These are phyloP conservation scores for Dallia pectoralis DNA, from an alignment of 2,797 vertebrate species.

Conservation along the genomic window DNA sequence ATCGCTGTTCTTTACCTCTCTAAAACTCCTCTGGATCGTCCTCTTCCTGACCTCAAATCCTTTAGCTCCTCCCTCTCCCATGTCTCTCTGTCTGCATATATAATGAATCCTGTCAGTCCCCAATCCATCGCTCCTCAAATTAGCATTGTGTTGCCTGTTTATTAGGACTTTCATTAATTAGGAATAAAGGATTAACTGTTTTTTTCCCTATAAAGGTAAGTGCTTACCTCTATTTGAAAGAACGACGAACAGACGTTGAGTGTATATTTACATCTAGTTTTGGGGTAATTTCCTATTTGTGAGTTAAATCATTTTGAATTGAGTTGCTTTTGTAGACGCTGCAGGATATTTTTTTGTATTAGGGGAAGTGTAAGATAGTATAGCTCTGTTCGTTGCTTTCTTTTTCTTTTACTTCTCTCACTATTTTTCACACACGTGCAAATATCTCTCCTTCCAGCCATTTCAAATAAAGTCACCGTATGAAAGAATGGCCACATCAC, in stretches of 20 bases:
- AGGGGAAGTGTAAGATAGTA: too few species aligned
- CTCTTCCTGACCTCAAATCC: slow-evolving; percentile 36
- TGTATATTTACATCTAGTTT: too few species aligned
- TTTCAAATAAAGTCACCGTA: slow-evolving; percentile 48
- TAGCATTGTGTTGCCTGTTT: slow-evolving; percentile 21
- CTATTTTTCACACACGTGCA: not conserved
- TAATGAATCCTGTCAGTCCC: slow-evolving; percentile 45
- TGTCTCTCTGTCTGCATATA: slow-evolving; percentile 49
- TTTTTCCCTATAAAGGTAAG: slow-evolving; percentile 54
- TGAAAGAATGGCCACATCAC: slow-evolving; percentile 64
- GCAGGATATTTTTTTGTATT: too few species aligned
- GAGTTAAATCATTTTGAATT: too few species aligned
- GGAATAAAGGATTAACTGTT: slow-evolving; percentile 31
- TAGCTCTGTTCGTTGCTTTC: not conserved
- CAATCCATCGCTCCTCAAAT: slow-evolving; percentile 37
- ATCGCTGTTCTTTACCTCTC: slow-evolving; percentile 24
- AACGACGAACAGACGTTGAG: too few species aligned
- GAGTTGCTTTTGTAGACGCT: too few species aligned
- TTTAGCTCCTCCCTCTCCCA: slow-evolving; percentile 56
- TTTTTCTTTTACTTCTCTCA: not conserved
- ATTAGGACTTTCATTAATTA: slow-evolving; percentile 32
- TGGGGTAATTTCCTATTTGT: too few species aligned
- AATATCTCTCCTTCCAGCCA: slow-evolving; percentile 32
- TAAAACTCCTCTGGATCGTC: slow-evolving; percentile 35
- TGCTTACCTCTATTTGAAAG: not conserved